Evolutionary conservation across 2,113 vertebrate genomes (phyloP).

Genomic region (Hipposideros armiger): DNA sequence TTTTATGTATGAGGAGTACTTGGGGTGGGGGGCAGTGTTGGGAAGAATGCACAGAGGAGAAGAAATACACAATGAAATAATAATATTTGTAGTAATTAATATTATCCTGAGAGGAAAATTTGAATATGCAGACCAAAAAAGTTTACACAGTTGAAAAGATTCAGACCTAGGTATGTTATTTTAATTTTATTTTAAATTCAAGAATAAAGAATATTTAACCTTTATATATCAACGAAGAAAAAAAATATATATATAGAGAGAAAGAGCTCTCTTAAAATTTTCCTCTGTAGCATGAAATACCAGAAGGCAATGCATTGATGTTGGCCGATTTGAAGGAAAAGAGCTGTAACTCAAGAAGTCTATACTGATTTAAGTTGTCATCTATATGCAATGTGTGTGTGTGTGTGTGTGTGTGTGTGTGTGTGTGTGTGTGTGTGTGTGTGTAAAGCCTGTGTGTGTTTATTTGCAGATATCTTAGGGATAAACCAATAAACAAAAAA

Average conservation of each 20-base stretch:
- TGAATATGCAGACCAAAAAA: neutral
- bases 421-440: neutral
- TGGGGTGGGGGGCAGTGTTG: neutral
- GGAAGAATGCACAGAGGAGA: neutral
- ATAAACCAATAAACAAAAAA: neutral
- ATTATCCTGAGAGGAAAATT: neutral
- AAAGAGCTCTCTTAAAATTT: neutral
- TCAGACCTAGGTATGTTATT: neutral
- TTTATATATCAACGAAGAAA: neutral
- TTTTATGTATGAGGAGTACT: neutral
- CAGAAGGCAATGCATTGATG: neutral
- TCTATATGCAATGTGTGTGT: neutral
- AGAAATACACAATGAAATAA: neutral
- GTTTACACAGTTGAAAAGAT: neutral
- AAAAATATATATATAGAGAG: neutral
- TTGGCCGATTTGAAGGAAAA: neutral
- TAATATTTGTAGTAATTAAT: neutral
- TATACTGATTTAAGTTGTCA: neutral
- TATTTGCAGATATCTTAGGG: neutral
- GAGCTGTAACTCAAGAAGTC: neutral
- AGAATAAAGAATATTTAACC: neutral
- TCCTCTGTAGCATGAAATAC: neutral
- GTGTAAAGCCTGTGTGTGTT: neutral
- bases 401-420: neutral
- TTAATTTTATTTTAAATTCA: conserved; percentile 40